Conservation (phyloP, 2,113 vertebrate species). For the Vimba vimba region DNA sequence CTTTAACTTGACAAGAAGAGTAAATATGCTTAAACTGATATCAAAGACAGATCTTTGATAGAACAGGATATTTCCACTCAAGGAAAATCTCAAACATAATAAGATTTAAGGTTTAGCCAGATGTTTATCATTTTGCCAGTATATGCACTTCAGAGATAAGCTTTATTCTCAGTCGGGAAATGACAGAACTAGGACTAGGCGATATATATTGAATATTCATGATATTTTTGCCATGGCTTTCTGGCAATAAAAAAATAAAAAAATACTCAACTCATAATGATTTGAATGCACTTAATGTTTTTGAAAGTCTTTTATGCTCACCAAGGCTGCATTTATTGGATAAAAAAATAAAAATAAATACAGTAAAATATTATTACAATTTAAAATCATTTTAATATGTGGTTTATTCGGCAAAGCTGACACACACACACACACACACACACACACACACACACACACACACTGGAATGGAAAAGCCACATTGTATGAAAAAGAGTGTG, state of each 20-base stretch:
- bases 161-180: not conserved
- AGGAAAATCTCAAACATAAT: not conserved
- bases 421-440: too few species aligned
- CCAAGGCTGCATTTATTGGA: too few species aligned
- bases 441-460: too few species aligned
- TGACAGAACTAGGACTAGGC: not conserved
- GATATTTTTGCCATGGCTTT: not conserved
- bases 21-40: constrained; percentile 15
- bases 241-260: not conserved
- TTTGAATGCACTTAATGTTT: not conserved
- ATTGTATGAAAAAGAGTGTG: too few species aligned
- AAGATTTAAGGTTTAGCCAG: not conserved
- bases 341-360: too few species aligned
- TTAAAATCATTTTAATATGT: not conserved
- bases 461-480: too few species aligned
- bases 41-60: constrained; percentile 5
- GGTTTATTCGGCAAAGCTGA: not conserved
- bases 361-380: not conserved
- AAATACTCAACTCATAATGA: not conserved
- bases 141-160: not conserved
- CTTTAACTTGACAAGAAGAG: constrained; percentile 13
- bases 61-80: constrained; percentile 3
- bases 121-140: not conserved
- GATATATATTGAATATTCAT: not conserved
- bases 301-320: too few species aligned